A percentile compares a stretch with the other conserved stretches of the same genome.
Conservation (phyloP, 64 coral and sea anemone genomes). For the Catalaphyllia jardinei region DNA sequence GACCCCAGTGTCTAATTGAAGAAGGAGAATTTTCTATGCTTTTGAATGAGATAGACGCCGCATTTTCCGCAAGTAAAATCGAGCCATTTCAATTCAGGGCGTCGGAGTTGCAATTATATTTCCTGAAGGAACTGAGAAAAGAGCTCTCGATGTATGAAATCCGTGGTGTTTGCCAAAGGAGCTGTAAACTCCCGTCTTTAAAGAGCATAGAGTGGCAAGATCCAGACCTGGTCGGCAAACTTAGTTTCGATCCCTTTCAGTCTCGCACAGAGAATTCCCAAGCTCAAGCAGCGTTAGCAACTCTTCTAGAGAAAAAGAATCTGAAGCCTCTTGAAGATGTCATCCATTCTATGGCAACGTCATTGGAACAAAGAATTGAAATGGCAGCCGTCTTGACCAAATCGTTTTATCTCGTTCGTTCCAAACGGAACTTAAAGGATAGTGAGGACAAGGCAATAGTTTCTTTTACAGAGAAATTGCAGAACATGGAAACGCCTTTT, state of each 20-base stretch:
- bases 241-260: conserved; percentile 43
- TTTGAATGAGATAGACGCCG: conserved; percentile 39
- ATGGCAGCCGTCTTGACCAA: conserved; percentile 53
- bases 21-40: conserved; percentile 62
- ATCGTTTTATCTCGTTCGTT: conserved; percentile 68
- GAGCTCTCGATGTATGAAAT: conserved; percentile 59
- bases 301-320: conserved; percentile 9
- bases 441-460: conserved; percentile 81
- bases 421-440: conserved; percentile 60
- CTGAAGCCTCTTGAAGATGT: conserved; percentile 15
- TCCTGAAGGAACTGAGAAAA: conserved; percentile 61
- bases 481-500: conserved; percentile 32
- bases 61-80: conserved; percentile 3
- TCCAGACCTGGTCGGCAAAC: background rate
- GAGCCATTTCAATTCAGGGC: background rate
- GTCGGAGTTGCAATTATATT: conserved; percentile 2
- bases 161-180: conserved; percentile 41
- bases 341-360: conserved; percentile 6
- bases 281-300: conserved; percentile 40
- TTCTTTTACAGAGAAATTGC: conserved; percentile 16
- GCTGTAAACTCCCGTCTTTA: conserved; percentile 38
- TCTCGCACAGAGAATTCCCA: background rate
- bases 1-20: conserved; percentile 28
- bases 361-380: conserved; percentile 21
- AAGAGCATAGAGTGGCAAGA: conserved; percentile 38